A percentile compares a stretch with the other conserved stretches of the same genome.
These are phyloP conservation scores for Hemitrygon akajei DNA, from an alignment of 2,797 vertebrate species.

Conservation along the genomic window DNA sequence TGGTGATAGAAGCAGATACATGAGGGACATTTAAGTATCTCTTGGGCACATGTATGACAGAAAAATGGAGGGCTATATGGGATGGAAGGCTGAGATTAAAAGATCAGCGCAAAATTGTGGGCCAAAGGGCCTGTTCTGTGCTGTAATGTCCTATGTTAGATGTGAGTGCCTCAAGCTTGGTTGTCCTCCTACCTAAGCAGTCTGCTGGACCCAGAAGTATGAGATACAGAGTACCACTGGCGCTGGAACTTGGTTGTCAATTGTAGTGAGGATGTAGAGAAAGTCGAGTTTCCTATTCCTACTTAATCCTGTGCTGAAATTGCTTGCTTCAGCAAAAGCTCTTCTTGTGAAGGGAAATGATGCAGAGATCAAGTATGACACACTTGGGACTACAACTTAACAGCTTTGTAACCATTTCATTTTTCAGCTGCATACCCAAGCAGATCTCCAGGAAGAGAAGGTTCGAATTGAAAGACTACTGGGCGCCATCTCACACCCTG, in stretches of 20 bases:
- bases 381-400: background rate
- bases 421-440: conserved; percentile 87
- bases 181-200: background rate
- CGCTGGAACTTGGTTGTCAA: background rate
- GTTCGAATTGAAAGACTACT: conserved; percentile 91
- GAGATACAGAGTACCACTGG: background rate
- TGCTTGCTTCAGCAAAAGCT: background rate
- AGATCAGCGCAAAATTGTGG: no score
- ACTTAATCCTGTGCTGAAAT: background rate
- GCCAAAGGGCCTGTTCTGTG: no score
- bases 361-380: background rate
- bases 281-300: background rate
- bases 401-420: background rate
- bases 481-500: conserved; percentile 83
- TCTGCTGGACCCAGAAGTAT: background rate
- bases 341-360: background rate
- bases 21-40: no score
- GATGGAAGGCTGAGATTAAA: no score
- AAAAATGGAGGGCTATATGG: no score
- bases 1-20: no score
- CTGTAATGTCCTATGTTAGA: no score
- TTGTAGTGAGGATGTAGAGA: background rate
- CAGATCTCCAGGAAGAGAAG: conserved; percentile 98
- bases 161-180: background rate
- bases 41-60: no score